Conservation (phyloP, 2,888 invertebrate genomes). For the Synanthedon tipuliformis region DNA sequence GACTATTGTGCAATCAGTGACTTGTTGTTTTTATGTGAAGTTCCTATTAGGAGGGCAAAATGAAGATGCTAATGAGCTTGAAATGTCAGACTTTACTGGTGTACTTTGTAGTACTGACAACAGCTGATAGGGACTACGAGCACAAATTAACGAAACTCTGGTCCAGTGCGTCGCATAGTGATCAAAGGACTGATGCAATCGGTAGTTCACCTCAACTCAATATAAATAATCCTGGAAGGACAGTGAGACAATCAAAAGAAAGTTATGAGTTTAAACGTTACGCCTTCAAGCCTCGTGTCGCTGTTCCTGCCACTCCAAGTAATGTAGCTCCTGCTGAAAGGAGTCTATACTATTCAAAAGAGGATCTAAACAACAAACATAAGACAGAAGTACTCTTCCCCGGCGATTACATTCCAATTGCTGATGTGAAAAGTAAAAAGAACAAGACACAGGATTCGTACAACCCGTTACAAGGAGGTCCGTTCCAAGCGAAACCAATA, state of each 20-base stretch:
- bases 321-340: constrained; percentile 30
- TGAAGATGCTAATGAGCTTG: constrained; percentile 30
- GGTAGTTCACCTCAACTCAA: constrained; percentile 42
- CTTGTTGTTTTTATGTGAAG: constrained; percentile 14
- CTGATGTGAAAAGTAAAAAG: constrained; percentile 54
- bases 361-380: constrained; percentile 31
- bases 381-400: constrained; percentile 56
- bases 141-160: constrained; percentile 47
- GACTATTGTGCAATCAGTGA: constrained; percentile 29
- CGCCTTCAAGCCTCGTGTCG: constrained; percentile 48
- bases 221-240: constrained; percentile 16
- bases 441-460: constrained; percentile 19
- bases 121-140: constrained; percentile 35
- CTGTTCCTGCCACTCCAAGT: constrained; percentile 31
- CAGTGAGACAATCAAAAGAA: constrained; percentile 20
- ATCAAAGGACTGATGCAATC: constrained; percentile 32
- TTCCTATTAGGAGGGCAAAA: constrained; percentile 20
- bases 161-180: constrained; percentile 38
- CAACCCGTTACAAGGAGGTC: constrained; percentile 16
- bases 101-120: constrained; percentile 28
- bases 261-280: constrained; percentile 23
- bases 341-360: constrained; percentile 39
- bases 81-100: constrained; percentile 37
- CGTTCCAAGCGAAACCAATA: constrained; percentile 45
- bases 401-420: constrained; percentile 62